Conservation (phyloP, 1,140 invertebrate genomes). For the Drosophila biarmipes region DNA sequence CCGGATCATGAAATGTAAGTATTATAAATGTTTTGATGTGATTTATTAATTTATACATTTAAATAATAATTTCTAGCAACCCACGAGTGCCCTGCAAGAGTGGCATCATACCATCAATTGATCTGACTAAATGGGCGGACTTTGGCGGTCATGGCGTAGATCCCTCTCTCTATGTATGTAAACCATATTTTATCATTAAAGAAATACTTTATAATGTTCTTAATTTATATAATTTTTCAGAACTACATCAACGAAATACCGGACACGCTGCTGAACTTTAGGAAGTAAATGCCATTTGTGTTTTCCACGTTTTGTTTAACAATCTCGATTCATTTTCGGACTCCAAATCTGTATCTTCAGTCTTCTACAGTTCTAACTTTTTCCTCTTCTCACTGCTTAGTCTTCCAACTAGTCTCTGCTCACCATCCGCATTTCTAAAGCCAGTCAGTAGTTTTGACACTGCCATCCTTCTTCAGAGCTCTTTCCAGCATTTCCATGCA, state of each 20-base stretch:
- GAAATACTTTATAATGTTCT: no score
- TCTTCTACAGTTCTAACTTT: conserved; percentile 13
- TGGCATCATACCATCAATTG: conserved; percentile 93
- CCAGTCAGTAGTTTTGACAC: conserved; percentile 66
- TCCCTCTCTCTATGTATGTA: conserved; percentile 88
- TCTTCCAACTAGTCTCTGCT: conserved; percentile 64
- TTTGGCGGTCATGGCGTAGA: conserved; percentile 85
- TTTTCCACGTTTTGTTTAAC: conserved; percentile 32
- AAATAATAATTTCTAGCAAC: conserved; percentile 87
- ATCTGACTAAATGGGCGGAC: conserved; percentile 95
- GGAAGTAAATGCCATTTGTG: conserved; percentile 65
- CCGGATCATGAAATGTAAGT: conserved; percentile 96
- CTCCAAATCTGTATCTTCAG: conserved; percentile 20
- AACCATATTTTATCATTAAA: background rate
- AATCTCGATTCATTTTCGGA: conserved; percentile 35
- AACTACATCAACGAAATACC: conserved; percentile 84
- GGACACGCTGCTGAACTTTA: conserved; percentile 81
- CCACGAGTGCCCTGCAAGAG: conserved; percentile 95
- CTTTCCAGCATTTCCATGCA: conserved; percentile 64
- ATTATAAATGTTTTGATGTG: background rate
- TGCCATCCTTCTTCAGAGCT: conserved; percentile 57
- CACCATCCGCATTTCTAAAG: conserved; percentile 42
- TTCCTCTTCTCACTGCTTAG: conserved; percentile 36
- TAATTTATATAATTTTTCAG: conserved; percentile 45
- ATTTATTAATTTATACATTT: background rate